A percentile compares a stretch with the other conserved stretches of the same genome.
phyloP scores from a whole-genome alignment of 2,797 vertebrate genomes.

The Simalia tracyae region DNA sequence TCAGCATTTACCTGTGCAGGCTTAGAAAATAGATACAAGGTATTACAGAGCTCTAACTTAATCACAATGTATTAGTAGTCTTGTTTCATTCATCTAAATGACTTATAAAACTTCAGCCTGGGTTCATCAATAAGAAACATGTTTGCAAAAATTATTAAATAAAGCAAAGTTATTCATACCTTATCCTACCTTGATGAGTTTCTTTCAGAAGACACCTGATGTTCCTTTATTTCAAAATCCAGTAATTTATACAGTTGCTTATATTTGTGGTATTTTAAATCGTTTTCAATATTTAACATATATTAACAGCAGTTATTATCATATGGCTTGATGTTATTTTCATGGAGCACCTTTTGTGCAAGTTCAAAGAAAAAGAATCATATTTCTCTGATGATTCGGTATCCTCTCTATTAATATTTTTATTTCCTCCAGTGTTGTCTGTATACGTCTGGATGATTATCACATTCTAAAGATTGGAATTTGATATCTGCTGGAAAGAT shows the following conservation, averaged over 20 bases:
- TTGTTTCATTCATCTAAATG: not conserved
- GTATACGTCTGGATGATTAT: not conserved
- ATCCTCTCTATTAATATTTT: not conserved
- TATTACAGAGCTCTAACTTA: not conserved
- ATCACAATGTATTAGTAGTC: not conserved
- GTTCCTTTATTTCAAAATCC: not conserved
- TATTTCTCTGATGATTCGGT: not conserved
- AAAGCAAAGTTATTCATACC: not conserved
- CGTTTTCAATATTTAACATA: not conserved
- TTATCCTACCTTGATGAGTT: not conserved
- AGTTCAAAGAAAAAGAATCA: not conserved
- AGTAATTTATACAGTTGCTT: not conserved
- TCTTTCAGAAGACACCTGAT: not conserved
- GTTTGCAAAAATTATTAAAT: not conserved
- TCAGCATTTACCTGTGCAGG: not conserved
- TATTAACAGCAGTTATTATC: not conserved
- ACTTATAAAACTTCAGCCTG: not conserved
- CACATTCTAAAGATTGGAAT: not conserved
- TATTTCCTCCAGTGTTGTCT: not conserved
- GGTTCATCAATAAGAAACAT: not conserved
- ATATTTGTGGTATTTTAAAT: not conserved
- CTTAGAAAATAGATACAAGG: not conserved
- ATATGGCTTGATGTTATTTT: not conserved
- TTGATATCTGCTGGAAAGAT: not conserved
- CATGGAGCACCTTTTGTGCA: not conserved